Percentiles rank a stretch among this genome's conserved stretches.
Evolutionary conservation across 2,888 invertebrate species (phyloP).

Genomic region (Mimas tiliae): DNA sequence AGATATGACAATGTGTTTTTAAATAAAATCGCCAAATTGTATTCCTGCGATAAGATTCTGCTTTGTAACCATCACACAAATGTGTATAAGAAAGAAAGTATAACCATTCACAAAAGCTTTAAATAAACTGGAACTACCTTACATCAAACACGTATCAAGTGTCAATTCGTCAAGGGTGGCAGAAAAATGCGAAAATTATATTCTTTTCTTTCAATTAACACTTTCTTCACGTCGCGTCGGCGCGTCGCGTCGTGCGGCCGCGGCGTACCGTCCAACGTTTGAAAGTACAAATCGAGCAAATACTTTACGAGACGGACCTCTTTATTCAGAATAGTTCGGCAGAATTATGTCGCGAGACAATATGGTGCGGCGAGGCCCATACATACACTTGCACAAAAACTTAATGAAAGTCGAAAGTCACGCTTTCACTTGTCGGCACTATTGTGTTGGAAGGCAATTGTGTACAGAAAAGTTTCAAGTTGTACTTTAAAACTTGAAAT

Average conservation of each 20-base stretch:
- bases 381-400: slow-evolving; percentile 80
- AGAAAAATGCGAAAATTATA: neutral
- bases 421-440: slow-evolving; percentile 80
- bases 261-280: slow-evolving; percentile 33
- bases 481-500: slow-evolving; percentile 50
- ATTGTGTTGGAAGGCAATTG: slow-evolving; percentile 74
- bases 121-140: neutral
- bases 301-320: slow-evolving; percentile 46
- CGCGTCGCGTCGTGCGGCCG: slow-evolving; percentile 43
- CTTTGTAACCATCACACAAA: neutral
- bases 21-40: neutral
- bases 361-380: slow-evolving; percentile 72
- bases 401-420: slow-evolving; percentile 83
- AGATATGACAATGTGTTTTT: neutral
- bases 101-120: neutral
- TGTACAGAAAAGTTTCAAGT: slow-evolving; percentile 64
- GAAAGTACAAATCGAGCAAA: slow-evolving; percentile 64
- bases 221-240: slow-evolving; percentile 50
- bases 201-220: slow-evolving; percentile 38
- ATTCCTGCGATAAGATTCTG: neutral
- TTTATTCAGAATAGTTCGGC: slow-evolving; percentile 57
- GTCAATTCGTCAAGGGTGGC: neutral
- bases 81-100: neutral
- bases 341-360: slow-evolving; percentile 79
- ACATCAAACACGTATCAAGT: neutral